A percentile compares a stretch with the other conserved stretches of the same genome.
These are phyloP conservation scores for Drosophila merina DNA, from an alignment of 2,888 invertebrate genomes.

Conservation along the genomic window DNA sequence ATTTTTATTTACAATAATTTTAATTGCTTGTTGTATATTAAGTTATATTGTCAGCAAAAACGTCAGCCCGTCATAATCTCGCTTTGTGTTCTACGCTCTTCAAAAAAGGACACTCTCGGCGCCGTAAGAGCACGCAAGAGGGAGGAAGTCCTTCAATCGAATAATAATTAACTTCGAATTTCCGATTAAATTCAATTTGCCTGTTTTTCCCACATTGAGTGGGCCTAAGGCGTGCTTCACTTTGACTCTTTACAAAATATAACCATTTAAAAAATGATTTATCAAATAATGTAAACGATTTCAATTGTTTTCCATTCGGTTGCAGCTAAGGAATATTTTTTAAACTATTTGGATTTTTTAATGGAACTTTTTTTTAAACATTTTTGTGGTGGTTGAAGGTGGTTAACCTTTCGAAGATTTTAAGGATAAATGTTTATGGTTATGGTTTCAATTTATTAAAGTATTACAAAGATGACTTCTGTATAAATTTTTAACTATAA, in stretches of 20 bases:
- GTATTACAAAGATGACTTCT: too few relatives aligned
- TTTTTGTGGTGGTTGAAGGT: too few relatives aligned
- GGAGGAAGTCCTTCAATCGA: background rate
- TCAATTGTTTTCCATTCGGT: too few relatives aligned
- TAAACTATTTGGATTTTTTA: too few relatives aligned
- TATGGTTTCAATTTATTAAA: too few relatives aligned
- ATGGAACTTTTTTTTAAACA: too few relatives aligned
- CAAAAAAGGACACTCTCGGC: background rate
- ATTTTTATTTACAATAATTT: slow-evolving; percentile 69
- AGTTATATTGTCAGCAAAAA: slow-evolving; percentile 68
- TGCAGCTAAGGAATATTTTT: too few relatives aligned
- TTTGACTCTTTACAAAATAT: background rate
- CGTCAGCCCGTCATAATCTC: slow-evolving; percentile 28
- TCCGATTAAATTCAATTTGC: slow-evolving; percentile 8
- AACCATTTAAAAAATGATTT: background rate
- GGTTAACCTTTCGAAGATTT: too few relatives aligned
- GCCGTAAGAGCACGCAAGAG: background rate
- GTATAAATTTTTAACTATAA: too few relatives aligned
- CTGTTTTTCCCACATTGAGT: background rate
- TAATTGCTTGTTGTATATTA: slow-evolving; percentile 75
- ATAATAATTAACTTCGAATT: slow-evolving; percentile 6
- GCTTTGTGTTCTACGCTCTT: slow-evolving; percentile 1
- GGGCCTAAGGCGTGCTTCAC: background rate
- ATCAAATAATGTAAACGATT: too few relatives aligned
- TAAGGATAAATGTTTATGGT: too few relatives aligned